Evolutionary conservation across 2,797 vertebrate species (phyloP).

Genomic region (Tokudaia muenninki): DNA sequence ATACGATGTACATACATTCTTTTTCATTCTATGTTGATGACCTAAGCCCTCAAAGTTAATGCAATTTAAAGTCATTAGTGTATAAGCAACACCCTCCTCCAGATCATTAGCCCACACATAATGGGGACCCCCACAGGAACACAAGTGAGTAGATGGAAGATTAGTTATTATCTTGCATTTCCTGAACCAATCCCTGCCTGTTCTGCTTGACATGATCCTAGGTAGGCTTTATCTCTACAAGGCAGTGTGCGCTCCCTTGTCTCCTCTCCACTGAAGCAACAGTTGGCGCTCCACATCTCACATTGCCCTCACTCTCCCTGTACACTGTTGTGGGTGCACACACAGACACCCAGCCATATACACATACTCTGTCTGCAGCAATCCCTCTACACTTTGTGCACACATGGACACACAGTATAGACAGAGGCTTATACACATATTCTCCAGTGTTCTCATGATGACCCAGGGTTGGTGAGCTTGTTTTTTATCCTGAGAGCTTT

Average conservation of each 20-base stretch:
- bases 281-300: background rate
- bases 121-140: constrained; percentile 1
- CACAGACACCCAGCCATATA: background rate
- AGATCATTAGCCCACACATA: constrained; percentile 59
- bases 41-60: constrained; percentile 47
- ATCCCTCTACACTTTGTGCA: too few species aligned
- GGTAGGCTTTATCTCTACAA: constrained; percentile 1
- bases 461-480: background rate
- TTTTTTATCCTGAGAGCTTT: background rate
- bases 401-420: background rate
- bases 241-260: background rate
- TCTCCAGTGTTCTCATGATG: background rate
- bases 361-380: background rate
- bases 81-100: constrained; percentile 9
- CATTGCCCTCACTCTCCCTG: background rate
- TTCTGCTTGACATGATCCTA: background rate
- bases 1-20: constrained; percentile 25
- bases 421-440: background rate
- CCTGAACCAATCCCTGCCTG: background rate
- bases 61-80: constrained; percentile 53
- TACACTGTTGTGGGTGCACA: too few species aligned
- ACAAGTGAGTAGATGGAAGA: background rate
- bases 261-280: background rate
- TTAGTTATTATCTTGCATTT: constrained; percentile 55
- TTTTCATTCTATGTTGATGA: constrained; percentile 41